Conservation (phyloP, 1,140 invertebrate genomes). For the Campodea augens region DNA sequence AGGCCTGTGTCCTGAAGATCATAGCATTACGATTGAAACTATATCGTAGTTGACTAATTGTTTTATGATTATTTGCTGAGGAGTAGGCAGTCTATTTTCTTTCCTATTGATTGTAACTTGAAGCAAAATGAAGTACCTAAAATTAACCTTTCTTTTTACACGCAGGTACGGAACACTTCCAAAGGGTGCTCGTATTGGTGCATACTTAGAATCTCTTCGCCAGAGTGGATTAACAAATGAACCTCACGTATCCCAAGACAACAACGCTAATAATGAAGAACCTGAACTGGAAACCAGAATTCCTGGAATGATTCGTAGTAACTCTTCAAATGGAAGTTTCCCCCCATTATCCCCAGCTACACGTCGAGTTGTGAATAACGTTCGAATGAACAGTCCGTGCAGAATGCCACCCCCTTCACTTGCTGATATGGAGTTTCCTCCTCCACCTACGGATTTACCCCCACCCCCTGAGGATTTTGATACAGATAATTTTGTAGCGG, state of each 20-base stretch:
- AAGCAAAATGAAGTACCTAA: too few relatives aligned
- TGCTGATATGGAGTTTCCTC: constrained; percentile 66
- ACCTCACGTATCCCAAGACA: constrained; percentile 9
- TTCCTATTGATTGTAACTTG: too few relatives aligned
- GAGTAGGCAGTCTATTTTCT: too few relatives aligned
- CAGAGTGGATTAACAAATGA: constrained; percentile 38
- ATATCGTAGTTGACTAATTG: too few relatives aligned
- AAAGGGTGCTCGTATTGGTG: constrained; percentile 85
- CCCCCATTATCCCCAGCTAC: constrained; percentile 2
- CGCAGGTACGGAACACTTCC: constrained; percentile 92
- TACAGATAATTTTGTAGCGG: constrained; percentile 13
- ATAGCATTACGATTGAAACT: too few relatives aligned
- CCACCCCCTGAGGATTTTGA: constrained; percentile 43
- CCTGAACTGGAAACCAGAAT: constrained; percentile 12
- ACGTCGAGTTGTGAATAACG: not conserved
- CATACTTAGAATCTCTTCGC: constrained; percentile 78
- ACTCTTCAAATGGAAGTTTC: constrained; percentile 35
- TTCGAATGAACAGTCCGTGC: constrained; percentile 30
- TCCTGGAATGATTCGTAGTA: constrained; percentile 61
- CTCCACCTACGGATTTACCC: constrained; percentile 55
- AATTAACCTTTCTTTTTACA: too few relatives aligned
- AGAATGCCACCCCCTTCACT: constrained; percentile 37
- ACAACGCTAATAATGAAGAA: constrained; percentile 9
- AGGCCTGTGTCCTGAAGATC: too few relatives aligned
- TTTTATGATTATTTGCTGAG: too few relatives aligned